Percentiles rank a stretch among this genome's conserved stretches.
These are phyloP conservation scores for Abrostola triplasia DNA, from an alignment of 2,888 invertebrate species.

Conservation along the genomic window DNA sequence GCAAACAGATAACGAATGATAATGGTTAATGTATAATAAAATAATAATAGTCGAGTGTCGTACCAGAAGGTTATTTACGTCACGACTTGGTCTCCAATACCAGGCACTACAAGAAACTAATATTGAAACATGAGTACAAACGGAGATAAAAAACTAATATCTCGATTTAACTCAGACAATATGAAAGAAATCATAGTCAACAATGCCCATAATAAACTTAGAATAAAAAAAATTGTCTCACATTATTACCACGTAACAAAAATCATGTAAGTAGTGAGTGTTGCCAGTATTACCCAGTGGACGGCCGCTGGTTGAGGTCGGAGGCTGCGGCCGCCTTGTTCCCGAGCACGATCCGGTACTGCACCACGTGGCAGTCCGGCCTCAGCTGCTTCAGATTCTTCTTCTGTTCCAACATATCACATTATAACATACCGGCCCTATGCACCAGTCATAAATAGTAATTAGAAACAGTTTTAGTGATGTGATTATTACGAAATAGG, in stretches of 20 bases:
- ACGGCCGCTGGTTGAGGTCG: constrained; percentile 70
- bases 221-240: no score
- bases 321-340: constrained; percentile 87
- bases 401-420: constrained; percentile 65
- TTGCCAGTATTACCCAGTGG: constrained; percentile 42
- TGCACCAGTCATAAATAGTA: background rate
- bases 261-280: background rate
- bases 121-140: no score
- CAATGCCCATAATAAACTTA: no score
- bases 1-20: constrained; percentile 24
- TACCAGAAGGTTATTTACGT: no score
- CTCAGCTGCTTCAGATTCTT: constrained; percentile 91
- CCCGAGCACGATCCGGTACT: constrained; percentile 94
- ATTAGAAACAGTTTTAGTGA: no score
- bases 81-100: no score
- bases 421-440: background rate
- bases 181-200: no score
- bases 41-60: background rate
- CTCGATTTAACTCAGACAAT: no score
- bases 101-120: no score
- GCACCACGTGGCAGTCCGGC: constrained; percentile 97
- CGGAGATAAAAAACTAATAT: no score
- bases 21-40: background rate
- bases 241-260: no score
- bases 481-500: no score